Percentiles rank a stretch among this genome's conserved stretches.
Evolutionary conservation across 2,113 vertebrate species (phyloP).

Genomic region (Scolopax mira): DNA sequence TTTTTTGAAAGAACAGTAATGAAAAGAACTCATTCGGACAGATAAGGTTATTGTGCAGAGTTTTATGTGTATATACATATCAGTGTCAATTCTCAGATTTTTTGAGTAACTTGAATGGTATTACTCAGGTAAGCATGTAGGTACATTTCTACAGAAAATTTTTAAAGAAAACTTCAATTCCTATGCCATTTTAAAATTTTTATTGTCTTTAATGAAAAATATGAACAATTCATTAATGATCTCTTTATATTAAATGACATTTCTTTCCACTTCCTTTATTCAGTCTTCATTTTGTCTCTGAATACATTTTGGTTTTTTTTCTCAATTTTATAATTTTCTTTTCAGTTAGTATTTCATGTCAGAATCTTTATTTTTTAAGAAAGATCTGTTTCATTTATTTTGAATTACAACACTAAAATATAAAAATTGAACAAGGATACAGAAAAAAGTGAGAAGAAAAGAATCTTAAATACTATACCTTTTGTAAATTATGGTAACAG

Average conservation of each 20-base stretch:
- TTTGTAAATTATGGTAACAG: background rate
- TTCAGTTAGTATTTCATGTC: background rate
- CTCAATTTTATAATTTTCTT: background rate
- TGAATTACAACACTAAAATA: background rate
- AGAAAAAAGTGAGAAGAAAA: background rate
- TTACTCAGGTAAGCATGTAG: background rate
- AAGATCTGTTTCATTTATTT: background rate
- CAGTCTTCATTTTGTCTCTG: background rate
- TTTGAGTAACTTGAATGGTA: background rate
- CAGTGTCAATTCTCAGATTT: background rate
- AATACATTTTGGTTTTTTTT: background rate
- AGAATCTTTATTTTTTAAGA: background rate
- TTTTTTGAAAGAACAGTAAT: background rate
- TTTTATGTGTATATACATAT: background rate
- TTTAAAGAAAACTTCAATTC: background rate
- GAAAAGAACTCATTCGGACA: background rate
- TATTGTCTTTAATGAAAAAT: background rate
- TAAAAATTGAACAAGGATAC: background rate
- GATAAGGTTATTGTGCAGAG: background rate
- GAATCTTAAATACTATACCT: background rate
- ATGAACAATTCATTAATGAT: background rate
- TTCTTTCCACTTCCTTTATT: background rate
- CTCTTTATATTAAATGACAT: rapidly evolving
- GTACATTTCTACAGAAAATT: background rate
- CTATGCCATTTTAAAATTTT: background rate